Evolutionary conservation across 2,888 invertebrate species (phyloP).

Genomic region (Liposcelis brunnea): DNA sequence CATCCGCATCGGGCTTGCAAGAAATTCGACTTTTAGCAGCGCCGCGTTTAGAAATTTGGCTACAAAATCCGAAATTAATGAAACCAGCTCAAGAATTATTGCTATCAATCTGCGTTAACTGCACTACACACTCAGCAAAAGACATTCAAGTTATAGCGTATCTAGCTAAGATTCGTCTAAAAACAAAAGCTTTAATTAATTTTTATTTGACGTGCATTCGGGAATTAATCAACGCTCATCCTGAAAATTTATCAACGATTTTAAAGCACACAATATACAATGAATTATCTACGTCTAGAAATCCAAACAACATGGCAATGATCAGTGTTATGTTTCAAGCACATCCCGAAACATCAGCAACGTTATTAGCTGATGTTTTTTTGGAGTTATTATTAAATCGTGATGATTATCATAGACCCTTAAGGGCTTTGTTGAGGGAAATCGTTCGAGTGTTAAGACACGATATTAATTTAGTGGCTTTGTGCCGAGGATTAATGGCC

Average conservation of each 20-base stretch:
- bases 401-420: constrained; percentile 77
- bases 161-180: constrained; percentile 76
- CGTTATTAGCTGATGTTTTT: constrained; percentile 51
- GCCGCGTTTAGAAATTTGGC: constrained; percentile 76
- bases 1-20: constrained; percentile 68
- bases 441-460: constrained; percentile 67
- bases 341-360: constrained; percentile 63
- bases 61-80: constrained; percentile 89
- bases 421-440: constrained; percentile 74
- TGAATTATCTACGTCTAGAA: constrained; percentile 78
- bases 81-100: constrained; percentile 82
- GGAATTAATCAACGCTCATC: constrained; percentile 72
- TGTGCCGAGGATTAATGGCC: constrained; percentile 60
- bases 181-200: constrained; percentile 82
- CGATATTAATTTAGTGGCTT: constrained; percentile 61
- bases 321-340: constrained; percentile 76
- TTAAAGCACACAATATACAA: constrained; percentile 88
- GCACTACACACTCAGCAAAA: constrained; percentile 45
- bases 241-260: constrained; percentile 67
- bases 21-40: constrained; percentile 68
- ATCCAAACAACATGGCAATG: constrained; percentile 90
- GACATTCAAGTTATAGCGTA: constrained; percentile 68
- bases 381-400: constrained; percentile 70
- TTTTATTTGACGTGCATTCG: constrained; percentile 79
- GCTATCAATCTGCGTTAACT: constrained; percentile 80